Evolutionary conservation across 2,113 vertebrate species (phyloP).

Genomic region (Arothron firmamentum): DNA sequence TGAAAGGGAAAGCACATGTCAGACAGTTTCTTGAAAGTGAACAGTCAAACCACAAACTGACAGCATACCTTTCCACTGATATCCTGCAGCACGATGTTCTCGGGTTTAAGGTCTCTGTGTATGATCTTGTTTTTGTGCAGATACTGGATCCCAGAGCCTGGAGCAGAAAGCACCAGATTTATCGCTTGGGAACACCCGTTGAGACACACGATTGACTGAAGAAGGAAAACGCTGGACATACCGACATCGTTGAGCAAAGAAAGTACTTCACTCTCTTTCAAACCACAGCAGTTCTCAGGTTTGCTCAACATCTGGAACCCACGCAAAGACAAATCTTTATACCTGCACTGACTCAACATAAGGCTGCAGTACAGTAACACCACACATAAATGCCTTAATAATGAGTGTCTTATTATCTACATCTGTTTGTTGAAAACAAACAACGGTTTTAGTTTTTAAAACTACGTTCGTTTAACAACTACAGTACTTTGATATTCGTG

Average conservation of each 20-base stretch:
- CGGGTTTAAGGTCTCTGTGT: conserved; percentile 96
- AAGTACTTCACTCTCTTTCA: conserved; percentile 96
- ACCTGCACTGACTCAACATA: neutral
- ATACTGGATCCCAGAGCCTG: conserved; percentile 95
- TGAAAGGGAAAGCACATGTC: neutral
- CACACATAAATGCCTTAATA: no score
- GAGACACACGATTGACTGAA: accelerated
- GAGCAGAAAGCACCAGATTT: neutral
- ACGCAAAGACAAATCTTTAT: neutral
- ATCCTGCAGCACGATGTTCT: conserved; percentile 97
- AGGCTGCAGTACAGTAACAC: no score
- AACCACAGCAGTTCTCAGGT: conserved; percentile 96
- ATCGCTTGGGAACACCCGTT: neutral
- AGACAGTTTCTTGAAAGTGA: neutral
- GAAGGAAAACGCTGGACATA: conserved; percentile 53
- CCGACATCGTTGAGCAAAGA: conserved; percentile 91
- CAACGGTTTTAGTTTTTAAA: no score
- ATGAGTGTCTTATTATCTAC: no score
- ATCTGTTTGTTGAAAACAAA: no score
- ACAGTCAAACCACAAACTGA: neutral
- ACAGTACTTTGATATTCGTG: no score
- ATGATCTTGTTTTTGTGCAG: conserved; percentile 98
- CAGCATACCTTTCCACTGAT: conserved; percentile 86
- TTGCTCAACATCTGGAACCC: conserved; percentile 85
- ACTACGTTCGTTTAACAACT: no score